Evolutionary conservation across 2,113 vertebrate species (phyloP), one percentile per base, ranked within the genome.

Genomic region (Malurus alboscapulatus): DNA sequence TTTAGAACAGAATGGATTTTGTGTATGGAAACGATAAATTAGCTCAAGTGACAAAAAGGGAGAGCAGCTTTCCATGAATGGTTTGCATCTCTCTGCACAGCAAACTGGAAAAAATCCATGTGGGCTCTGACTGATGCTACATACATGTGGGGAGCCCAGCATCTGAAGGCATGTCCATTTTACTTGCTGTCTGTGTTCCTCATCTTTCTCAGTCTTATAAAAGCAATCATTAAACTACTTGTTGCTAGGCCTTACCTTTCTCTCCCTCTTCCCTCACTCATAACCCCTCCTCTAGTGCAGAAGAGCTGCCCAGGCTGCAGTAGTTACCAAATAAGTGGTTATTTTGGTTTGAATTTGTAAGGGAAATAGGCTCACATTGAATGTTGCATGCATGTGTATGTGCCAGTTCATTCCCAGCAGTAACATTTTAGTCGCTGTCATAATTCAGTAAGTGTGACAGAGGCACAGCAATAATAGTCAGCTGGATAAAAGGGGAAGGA

Each of bases 81-180:
- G 20, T 32, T 69, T 69, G 51, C 21, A 42, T 54, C 34, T 66
- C 27, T 45, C 6, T 44, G 25, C 0, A 0, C 68, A 48, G 47
- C 0, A 0, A 15, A n/a, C 14, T 2, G 2, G 32, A 48, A 69
- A 72, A 78, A 90, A 68, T 47, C 71, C 40, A n/a, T 17, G 48
- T 34, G 57, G 53, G 29, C 36, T 66, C 32, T 14, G 2, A 16
- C 50, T 6, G 2, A n/a, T 67, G 48, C 61, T 47, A 16, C 8
- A 1, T 22, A 30, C 40, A 34, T 5, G 8, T 9, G 18, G 29
- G 16, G 36, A 59, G 20, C 18, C 47, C 55, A 67, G 34, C 48
- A 45, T n/a, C n/a, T 42, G 69, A 65, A 58, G 25, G 30, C 55
- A 15, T 13, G 24, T 47, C 59, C 38, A 38, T 29, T 78, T 62